Conservation (phyloP, 2,888 invertebrate species). For the Diadegma fenestrale region DNA sequence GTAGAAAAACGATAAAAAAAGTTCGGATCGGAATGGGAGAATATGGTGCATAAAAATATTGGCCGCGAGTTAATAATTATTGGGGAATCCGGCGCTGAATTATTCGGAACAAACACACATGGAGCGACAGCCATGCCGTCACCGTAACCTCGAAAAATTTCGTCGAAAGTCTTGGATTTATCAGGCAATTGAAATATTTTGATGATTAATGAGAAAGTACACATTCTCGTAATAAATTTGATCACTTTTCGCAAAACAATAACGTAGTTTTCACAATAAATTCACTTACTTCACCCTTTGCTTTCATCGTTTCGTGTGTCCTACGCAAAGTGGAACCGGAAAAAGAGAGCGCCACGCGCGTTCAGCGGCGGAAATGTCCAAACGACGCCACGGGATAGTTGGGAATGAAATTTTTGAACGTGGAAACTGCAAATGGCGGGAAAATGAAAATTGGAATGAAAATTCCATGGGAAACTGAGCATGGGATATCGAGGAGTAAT, state of each 20-base stretch:
- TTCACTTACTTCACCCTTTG: constrained; percentile 92
- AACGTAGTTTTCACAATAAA: constrained; percentile 65
- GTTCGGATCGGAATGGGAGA: neutral
- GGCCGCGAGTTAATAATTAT: neutral
- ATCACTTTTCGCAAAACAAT: constrained; percentile 51
- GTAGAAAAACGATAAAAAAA: neutral
- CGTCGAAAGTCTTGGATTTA: constrained; percentile 2
- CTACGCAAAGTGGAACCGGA: constrained; percentile 71
- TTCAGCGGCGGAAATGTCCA: constrained; percentile 48
- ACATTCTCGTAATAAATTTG: constrained; percentile 15
- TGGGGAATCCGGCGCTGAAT: constrained; percentile 3
- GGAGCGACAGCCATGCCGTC: constrained; percentile 66
- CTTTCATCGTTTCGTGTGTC: constrained; percentile 90
- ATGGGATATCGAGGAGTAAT: neutral
- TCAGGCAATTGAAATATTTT: constrained; percentile 6
- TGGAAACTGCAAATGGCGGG: constrained; percentile 1
- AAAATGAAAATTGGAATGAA: neutral
- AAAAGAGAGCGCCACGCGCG: constrained; percentile 71
- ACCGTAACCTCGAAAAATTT: constrained; percentile 62
- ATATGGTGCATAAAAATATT: neutral
- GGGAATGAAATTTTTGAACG: neutral
- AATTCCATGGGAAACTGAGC: neutral
- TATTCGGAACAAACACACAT: constrained; percentile 58
- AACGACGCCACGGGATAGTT: neutral
- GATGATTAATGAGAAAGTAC: neutral